Base-by-base conservation (phyloP, 2,888 invertebrate species). In the Polyploca ridens region DNA sequence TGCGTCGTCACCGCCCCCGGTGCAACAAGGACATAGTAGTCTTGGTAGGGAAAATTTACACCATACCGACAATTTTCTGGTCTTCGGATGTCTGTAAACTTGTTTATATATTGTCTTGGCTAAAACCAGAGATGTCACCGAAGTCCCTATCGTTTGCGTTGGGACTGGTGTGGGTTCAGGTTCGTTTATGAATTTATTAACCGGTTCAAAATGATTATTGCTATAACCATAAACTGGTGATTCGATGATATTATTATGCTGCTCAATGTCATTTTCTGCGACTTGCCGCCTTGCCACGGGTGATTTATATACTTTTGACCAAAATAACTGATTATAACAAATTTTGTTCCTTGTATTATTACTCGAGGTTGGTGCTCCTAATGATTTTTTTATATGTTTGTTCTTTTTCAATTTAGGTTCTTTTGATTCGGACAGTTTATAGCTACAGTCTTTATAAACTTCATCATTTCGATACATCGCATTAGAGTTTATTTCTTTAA, bases 371-470 rank as follows among this genome's bases (percentile, higher is more conserved):
- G 46, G 19, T 49, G 38, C 19, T 54, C n/a, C 19, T 54, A 54
- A 54, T 57, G 67, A 63, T 64, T 70, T 73, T 8, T 72, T 70
- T 54, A 60, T 16, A 33, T 3, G 0, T 44, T 64, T 62, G 5
- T 63, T 11, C 33, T 67, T 67, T 49, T 62, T 67, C 6, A 16
- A 54, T 58, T 64, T 72, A 61, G 58, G 16, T 8, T 62, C 62
- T 66, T 68, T 67, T 61, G 63, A 64, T 54, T 41, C 54, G 33
- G 75, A 64, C 63, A 69, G 62, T 62, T 76, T 71, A 71, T 82
- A 87, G 70, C 86, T 86, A 69, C 91, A 93, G 19, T 87, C 84
- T 76, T 84, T 90, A 70, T 91, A 92, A 58, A 91, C 74, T 59
- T 77, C 78, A 66, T 79, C 72, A 62, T 78, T 79, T 49, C 83